Percentiles rank a stretch among this genome's conserved stretches.
phyloP scores from a whole-genome alignment of 2,888 invertebrate genomes.

The Drosophila vallismaia region DNA sequence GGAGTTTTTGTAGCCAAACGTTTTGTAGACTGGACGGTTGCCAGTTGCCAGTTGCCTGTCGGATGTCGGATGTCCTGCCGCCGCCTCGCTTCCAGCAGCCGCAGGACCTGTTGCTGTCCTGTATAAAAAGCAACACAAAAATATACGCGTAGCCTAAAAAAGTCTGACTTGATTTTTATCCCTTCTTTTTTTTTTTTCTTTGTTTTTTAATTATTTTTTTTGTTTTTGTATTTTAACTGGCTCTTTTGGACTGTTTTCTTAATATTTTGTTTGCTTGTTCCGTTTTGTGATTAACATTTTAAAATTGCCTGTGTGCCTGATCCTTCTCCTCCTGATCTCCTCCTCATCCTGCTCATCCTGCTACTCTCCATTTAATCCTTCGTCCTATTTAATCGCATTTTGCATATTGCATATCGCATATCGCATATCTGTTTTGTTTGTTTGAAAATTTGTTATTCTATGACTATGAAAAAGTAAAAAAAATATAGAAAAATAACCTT shows the following conservation, averaged over 20 bases:
- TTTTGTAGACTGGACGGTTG: constrained; percentile 79
- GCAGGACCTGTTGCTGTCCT: constrained; percentile 11
- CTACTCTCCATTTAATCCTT: background rate
- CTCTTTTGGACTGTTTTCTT: constrained; percentile 65
- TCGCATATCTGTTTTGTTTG: constrained; percentile 25
- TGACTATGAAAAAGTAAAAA: constrained; percentile 81
- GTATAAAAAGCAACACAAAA: constrained; percentile 77
- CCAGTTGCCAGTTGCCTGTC: too few species aligned
- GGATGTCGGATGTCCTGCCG: constrained; percentile 49
- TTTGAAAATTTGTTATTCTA: constrained; percentile 80
- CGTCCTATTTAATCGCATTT: background rate
- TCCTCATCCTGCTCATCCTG: background rate
- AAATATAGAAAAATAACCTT: constrained; percentile 79
- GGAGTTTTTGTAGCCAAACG: constrained; percentile 48
- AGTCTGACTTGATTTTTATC: constrained; percentile 24
- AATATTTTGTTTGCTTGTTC: constrained; percentile 35
- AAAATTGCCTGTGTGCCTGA: constrained; percentile 38
- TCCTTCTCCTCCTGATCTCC: constrained; percentile 5
- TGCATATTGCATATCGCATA: background rate
- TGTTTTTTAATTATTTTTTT: constrained; percentile 20
- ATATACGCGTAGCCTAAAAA: constrained; percentile 55
- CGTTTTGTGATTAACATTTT: constrained; percentile 20
- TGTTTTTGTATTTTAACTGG: constrained; percentile 33
- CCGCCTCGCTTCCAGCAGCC: constrained; percentile 37
- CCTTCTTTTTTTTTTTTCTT: constrained; percentile 7